phyloP scores from a whole-genome alignment of 1,140 invertebrate genomes.

The Andrena cerasifolii region DNA sequence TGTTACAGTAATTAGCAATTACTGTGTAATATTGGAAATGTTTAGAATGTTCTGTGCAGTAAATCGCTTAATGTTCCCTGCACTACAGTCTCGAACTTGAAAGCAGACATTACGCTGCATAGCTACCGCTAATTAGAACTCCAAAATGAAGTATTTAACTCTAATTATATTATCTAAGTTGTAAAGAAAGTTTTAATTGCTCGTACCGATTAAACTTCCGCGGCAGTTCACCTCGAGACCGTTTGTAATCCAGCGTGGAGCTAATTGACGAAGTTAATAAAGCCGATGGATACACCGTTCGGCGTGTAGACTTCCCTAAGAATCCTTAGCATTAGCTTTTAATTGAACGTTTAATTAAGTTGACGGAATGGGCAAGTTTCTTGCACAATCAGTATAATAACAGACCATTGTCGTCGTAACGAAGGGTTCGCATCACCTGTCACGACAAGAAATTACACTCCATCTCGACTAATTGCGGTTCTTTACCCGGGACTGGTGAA shows the following conservation, averaged over 20 bases:
- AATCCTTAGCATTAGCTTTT: not conserved
- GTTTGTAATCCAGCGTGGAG: not conserved
- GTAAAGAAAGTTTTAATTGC: constrained; percentile 11
- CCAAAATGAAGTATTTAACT: not conserved
- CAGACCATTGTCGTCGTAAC: constrained; percentile 14
- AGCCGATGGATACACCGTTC: not conserved
- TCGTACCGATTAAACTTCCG: not conserved
- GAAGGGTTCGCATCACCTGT: constrained; percentile 25
- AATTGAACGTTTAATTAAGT: constrained; percentile 40
- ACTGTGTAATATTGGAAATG: too few relatives aligned
- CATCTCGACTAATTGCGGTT: constrained; percentile 16
- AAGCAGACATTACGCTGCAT: too few relatives aligned
- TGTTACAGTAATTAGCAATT: too few relatives aligned
- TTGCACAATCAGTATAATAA: not conserved
- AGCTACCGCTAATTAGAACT: too few relatives aligned
- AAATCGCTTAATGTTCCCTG: too few relatives aligned
- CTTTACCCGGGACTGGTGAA: constrained; percentile 7
- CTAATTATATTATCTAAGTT: not conserved
- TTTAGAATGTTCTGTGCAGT: too few relatives aligned
- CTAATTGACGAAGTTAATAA: not conserved
- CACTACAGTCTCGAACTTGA: too few relatives aligned
- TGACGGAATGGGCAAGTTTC: not conserved
- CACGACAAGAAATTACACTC: constrained; percentile 26
- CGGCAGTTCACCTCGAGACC: too few relatives aligned
- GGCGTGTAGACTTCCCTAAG: not conserved